Conservation (phyloP, 2,888 invertebrate species). For the Diaphora mendica region DNA sequence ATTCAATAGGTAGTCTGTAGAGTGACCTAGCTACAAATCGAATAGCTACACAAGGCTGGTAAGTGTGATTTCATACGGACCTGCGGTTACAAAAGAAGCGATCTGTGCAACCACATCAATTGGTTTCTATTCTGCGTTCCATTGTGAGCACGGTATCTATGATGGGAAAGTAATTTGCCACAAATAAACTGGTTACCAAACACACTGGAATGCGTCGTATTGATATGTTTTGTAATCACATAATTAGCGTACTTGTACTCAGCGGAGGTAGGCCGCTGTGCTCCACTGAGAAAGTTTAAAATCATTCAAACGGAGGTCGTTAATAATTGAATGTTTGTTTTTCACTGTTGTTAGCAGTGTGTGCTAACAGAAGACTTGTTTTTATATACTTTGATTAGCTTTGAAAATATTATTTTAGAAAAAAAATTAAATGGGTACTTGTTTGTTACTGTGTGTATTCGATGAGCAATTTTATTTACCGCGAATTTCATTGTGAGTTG, state of each 20-base stretch:
- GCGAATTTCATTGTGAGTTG: not conserved
- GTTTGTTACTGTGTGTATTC: not conserved
- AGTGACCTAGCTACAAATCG: slow-evolving; percentile 42
- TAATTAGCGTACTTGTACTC: slow-evolving; percentile 41
- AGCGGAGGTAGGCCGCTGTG: slow-evolving; percentile 17
- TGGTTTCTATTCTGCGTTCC: slow-evolving; percentile 64
- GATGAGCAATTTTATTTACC: not conserved
- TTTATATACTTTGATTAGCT: not conserved
- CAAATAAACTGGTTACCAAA: slow-evolving; percentile 59
- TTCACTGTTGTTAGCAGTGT: not conserved
- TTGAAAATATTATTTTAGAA: not conserved
- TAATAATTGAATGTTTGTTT: not conserved
- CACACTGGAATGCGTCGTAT: slow-evolving; percentile 54
- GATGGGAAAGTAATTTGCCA: slow-evolving; percentile 71
- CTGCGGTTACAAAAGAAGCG: slow-evolving; percentile 75
- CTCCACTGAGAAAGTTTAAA: not conserved
- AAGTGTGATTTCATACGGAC: slow-evolving; percentile 66
- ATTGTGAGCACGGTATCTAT: slow-evolving; percentile 53
- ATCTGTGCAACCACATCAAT: slow-evolving; percentile 70
- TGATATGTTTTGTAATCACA: slow-evolving; percentile 53
- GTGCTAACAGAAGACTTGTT: not conserved
- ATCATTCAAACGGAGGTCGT: not conserved
- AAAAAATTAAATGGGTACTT: not conserved
- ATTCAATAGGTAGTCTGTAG: slow-evolving; percentile 10
- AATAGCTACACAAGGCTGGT: slow-evolving; percentile 32